Evolutionary conservation across 2,797 vertebrate species (phyloP).

Genomic region (Sardinella longiceps): DNA sequence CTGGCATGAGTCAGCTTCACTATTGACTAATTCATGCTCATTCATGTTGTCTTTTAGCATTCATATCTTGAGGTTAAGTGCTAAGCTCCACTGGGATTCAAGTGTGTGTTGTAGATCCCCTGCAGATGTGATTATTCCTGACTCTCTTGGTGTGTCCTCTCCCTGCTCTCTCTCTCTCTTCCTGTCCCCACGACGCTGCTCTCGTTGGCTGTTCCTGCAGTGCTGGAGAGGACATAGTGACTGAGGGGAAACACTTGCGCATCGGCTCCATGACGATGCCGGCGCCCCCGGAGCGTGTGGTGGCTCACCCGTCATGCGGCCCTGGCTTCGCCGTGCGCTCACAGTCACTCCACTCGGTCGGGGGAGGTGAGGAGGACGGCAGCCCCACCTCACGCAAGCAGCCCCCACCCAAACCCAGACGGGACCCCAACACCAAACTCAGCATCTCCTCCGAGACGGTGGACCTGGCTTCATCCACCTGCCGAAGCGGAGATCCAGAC

Average conservation of each 20-base stretch:
- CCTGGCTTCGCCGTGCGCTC: constrained; percentile 93
- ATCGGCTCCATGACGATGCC: constrained; percentile 97
- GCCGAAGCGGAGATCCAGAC: constrained; percentile 79
- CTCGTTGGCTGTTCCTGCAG: constrained; percentile 63
- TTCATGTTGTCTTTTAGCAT: too few species aligned
- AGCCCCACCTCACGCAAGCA: constrained; percentile 91
- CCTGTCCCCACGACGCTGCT: too few species aligned
- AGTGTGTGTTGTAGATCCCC: too few species aligned
- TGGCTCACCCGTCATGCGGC: constrained; percentile 76
- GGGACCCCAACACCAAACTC: constrained; percentile 96
- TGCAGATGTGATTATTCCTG: background rate
- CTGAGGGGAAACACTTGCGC: constrained; percentile 92
- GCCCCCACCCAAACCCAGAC: constrained; percentile 94
- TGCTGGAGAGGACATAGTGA: constrained; percentile 89
- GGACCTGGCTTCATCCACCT: constrained; percentile 81
- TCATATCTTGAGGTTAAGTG: too few species aligned
- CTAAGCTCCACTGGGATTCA: too few species aligned
- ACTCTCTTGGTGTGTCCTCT: background rate
- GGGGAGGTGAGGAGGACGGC: constrained; percentile 90
- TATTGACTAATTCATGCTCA: too few species aligned
- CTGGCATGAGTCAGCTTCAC: too few species aligned
- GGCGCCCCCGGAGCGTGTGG: constrained; percentile 87
- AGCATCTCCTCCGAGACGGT: constrained; percentile 97
- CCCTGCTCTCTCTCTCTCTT: constrained; percentile 40
- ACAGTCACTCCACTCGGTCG: constrained; percentile 96